Conservation (phyloP, 2,888 invertebrate species). For the Siphonodentalium dalli region DNA sequence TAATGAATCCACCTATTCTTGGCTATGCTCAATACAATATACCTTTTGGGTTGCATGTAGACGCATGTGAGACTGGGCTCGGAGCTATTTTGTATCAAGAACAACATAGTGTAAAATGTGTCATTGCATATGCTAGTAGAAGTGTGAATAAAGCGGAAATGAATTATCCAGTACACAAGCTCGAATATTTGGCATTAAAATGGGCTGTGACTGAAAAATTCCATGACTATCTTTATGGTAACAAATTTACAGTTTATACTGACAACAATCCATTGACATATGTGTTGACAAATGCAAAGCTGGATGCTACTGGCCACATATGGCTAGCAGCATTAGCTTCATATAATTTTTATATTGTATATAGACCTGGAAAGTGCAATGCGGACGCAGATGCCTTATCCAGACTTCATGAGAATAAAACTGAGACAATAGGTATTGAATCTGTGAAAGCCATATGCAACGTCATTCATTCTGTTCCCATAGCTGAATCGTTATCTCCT, state of each 20-base stretch:
- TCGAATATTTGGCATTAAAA: slow-evolving; percentile 26
- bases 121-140: slow-evolving; percentile 30
- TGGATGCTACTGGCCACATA: slow-evolving; percentile 30
- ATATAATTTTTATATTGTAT: slow-evolving; percentile 29
- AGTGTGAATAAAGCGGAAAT: slow-evolving; percentile 18
- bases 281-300: slow-evolving; percentile 24
- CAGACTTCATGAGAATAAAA: slow-evolving; percentile 8
- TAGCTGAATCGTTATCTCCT: background rate
- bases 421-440: background rate
- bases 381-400: slow-evolving; percentile 34
- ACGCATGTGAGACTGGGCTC: slow-evolving; percentile 16
- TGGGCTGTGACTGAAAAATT: slow-evolving; percentile 27
- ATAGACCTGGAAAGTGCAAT: slow-evolving; percentile 27
- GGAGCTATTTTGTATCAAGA: slow-evolving; percentile 25
- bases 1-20: slow-evolving; percentile 22
- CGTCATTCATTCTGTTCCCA: background rate
- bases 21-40: slow-evolving; percentile 17
- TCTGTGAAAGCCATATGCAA: slow-evolving; percentile 9
- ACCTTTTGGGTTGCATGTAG: slow-evolving; percentile 28
- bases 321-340: slow-evolving; percentile 24
- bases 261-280: slow-evolving; percentile 33
- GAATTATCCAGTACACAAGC: slow-evolving; percentile 24
- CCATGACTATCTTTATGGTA: slow-evolving; percentile 20
- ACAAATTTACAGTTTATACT: slow-evolving; percentile 21
- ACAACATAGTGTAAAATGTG: slow-evolving; percentile 13